phyloP scores from a whole-genome alignment of 1,140 invertebrate genomes.

The Drosophila albomicans region DNA sequence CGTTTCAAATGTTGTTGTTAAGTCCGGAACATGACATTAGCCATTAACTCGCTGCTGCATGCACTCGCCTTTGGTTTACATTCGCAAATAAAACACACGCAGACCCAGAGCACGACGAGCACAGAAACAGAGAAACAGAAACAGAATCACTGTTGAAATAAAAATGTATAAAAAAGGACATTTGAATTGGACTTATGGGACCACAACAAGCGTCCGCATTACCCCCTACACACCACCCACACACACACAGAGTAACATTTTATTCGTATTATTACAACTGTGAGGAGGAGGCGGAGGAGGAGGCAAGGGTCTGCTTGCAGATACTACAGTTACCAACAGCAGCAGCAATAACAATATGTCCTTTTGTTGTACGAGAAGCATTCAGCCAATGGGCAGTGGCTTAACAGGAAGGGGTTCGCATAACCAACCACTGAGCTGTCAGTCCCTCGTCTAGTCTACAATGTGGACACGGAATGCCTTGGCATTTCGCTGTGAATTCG shows the following conservation, averaged over 20 bases:
- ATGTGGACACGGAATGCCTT: conserved; percentile 28
- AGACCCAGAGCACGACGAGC: conserved; percentile 30
- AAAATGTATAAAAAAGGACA: conserved; percentile 84
- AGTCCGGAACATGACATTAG: conserved; percentile 83
- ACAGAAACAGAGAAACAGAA: conserved; percentile 33
- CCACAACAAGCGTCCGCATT: conserved; percentile 64
- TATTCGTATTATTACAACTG: conserved; percentile 73
- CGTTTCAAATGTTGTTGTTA: conserved; percentile 82
- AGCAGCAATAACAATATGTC: conserved; percentile 48
- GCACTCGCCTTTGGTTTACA: conserved; percentile 79
- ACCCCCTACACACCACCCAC: conserved; percentile 14
- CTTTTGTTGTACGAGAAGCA: conserved; percentile 31
- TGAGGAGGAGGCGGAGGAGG: neutral
- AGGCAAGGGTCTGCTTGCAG: conserved; percentile 24
- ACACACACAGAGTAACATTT: conserved; percentile 68
- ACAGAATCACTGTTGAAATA: conserved; percentile 81
- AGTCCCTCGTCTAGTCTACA: conserved; percentile 52
- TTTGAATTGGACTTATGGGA: conserved; percentile 84
- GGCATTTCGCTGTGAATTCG: conserved; percentile 33
- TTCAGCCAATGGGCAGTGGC: conserved; percentile 54
- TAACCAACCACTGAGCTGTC: conserved; percentile 61
- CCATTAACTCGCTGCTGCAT: conserved; percentile 82
- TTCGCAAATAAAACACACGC: conserved; percentile 81
- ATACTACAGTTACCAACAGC: conserved; percentile 48
- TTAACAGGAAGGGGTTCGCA: conserved; percentile 32